phyloP scores from a whole-genome alignment of 2,888 invertebrate genomes.

The Galerucella calmariensis region DNA sequence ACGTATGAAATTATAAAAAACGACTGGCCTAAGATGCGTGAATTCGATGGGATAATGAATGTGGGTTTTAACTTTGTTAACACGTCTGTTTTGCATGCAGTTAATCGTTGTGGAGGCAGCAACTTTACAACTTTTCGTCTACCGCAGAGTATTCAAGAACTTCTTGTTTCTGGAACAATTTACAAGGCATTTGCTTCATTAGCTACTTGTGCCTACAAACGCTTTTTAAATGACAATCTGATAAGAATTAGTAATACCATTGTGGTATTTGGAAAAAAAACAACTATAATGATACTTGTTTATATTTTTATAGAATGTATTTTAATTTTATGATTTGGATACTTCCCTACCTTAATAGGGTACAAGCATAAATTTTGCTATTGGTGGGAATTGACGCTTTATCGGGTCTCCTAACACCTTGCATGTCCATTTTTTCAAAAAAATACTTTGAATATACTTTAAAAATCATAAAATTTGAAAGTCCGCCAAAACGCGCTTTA shows the following conservation, averaged over 20 bases:
- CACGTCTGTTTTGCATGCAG: constrained; percentile 55
- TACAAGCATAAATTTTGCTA: no score
- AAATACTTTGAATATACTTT: no score
- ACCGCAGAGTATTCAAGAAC: constrained; percentile 42
- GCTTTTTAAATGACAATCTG: constrained; percentile 15
- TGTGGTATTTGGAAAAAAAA: neutral
- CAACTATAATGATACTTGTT: neutral
- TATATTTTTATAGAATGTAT: neutral
- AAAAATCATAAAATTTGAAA: no score
- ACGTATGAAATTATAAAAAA: neutral
- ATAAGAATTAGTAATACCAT: constrained; percentile 8
- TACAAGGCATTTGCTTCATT: constrained; percentile 47
- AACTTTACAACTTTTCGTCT: constrained; percentile 52
- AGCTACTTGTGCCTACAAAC: constrained; percentile 29
- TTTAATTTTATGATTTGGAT: neutral
- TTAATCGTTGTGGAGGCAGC: constrained; percentile 52
- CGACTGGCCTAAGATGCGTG: constrained; percentile 35
- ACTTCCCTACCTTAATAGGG: neutral
- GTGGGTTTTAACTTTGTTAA: constrained; percentile 55
- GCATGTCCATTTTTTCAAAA: neutral
- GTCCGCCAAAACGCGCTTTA: no score
- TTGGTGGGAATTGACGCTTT: no score
- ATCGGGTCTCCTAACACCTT: no score
- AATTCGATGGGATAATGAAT: constrained; percentile 51
- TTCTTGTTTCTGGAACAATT: constrained; percentile 46